Evolutionary conservation across 2,797 vertebrate genomes (phyloP).

Genomic region (Apodemus agrarius): DNA sequence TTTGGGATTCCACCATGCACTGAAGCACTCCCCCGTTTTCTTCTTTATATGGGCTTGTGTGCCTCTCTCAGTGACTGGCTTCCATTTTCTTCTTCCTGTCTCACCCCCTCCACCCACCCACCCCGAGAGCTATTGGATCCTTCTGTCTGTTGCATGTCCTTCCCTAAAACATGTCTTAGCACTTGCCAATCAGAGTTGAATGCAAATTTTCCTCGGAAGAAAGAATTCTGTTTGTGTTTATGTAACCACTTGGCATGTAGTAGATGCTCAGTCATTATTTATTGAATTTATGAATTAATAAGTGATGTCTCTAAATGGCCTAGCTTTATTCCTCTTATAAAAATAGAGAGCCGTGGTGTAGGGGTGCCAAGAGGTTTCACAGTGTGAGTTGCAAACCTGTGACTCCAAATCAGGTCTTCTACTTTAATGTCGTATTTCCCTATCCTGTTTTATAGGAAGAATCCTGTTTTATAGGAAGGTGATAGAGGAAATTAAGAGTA

Average conservation of each 20-base stretch:
- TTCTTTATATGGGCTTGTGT: accelerated
- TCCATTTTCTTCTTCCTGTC: neutral
- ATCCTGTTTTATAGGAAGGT: neutral
- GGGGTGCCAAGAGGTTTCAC: neutral
- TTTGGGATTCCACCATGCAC: no score
- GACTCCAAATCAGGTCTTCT: neutral
- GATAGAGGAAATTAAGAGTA: neutral
- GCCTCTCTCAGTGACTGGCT: accelerated
- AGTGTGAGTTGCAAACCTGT: neutral
- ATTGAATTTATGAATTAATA: neutral
- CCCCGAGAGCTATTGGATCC: neutral
- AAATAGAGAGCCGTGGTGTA: neutral
- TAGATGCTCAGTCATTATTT: neutral
- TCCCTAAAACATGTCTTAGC: neutral
- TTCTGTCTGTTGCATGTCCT: neutral
- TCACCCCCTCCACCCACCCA: no score
- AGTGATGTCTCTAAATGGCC: neutral
- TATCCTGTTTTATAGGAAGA: neutral
- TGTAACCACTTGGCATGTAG: neutral
- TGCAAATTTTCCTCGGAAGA: neutral
- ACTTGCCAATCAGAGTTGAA: neutral
- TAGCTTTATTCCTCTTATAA: neutral
- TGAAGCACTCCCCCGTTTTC: neutral
- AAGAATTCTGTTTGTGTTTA: neutral
- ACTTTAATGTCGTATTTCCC: neutral